Base-by-base conservation (phyloP, 2,797 vertebrate genomes). In the Hapalemur alaotrensis region DNA sequence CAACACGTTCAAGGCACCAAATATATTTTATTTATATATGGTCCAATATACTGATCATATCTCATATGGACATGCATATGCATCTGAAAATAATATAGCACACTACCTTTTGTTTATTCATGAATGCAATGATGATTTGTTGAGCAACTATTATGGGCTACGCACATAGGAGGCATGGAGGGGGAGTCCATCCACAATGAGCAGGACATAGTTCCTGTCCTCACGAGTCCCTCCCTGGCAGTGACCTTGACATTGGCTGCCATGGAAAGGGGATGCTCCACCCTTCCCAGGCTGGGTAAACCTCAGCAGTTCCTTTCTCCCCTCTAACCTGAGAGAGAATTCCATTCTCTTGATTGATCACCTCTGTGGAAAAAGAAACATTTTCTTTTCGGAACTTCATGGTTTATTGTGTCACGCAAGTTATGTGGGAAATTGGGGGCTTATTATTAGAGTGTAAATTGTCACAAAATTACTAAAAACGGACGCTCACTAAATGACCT, bases 391-490 rank as follows among this genome's bases (percentile, higher is more conserved):
- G 43, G 46, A 80, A 70, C 82, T 72, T 69, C 9, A 25, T 87
- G 54, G 50, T 57, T 75, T 89, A 25, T 28, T 50, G 69, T 50
- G 35, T 59, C 57, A 28, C 15, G 25, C 12, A 69, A 65, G 43
- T 82, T 52, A 43, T 13, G 7, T 54, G 32, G 78, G 67, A 91
- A 89, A 70, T 82, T 50, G 41, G 13, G 70, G 52, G 22, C 13
- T 95, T 84, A 78, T 91, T 61, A 70, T 23, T 48, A 38, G 65
- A 85, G 18, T 73, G 15, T 69, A 85, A 91, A 94, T 69, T 91
- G 43, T 46, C 35, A 91, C 17, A 10, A 84, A 92, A 72, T 90
- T 76, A 48, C 85, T 81, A 76, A 85, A 85, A 88, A 38, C 54
- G 17, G 46, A 76, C 69, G 48, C 30, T 81, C 48, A 46, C 28